Conservation (phyloP, 2,797 vertebrate species). For the Diplodus puntazzo region DNA sequence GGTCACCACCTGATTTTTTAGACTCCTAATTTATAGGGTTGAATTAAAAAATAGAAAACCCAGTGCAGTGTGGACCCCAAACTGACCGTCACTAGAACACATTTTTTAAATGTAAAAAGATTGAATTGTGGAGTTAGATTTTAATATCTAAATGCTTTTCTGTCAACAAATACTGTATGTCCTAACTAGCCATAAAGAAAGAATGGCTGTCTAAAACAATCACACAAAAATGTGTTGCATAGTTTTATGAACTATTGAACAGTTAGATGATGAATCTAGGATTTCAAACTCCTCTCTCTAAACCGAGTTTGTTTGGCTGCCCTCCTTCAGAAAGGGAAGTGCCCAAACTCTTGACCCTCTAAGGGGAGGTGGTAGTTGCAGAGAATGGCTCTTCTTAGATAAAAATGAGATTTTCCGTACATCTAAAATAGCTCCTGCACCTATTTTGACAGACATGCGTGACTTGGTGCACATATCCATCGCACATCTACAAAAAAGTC, state of each 20-base stretch:
- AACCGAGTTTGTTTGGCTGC: conserved; percentile 51
- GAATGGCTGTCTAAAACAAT: not conserved
- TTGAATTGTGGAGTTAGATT: not conserved
- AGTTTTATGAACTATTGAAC: conserved; percentile 21
- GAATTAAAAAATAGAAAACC: conserved; percentile 86
- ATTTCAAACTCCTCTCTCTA: conserved; percentile 42
- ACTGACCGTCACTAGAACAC: not conserved
- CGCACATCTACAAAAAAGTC: no score
- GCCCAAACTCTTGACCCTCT: conserved; percentile 71
- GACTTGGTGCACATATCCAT: no score
- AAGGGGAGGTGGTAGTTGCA: conserved; percentile 49
- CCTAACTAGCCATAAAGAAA: not conserved
- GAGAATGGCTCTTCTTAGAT: conserved; percentile 37
- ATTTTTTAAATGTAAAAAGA: not conserved
- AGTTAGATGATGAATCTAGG: conserved; percentile 43
- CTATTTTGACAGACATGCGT: no score
- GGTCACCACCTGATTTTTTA: conserved; percentile 91
- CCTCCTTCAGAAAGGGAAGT: conserved; percentile 62
- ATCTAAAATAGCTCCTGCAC: no score
- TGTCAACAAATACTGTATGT: not conserved
- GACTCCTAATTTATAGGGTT: conserved; percentile 80
- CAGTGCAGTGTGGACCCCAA: not conserved
- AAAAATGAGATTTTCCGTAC: no score
- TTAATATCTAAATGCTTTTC: conserved; percentile 4
- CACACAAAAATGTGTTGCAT: not conserved